Conservation (phyloP, 2,113 vertebrate species). For the Cariama cristata region DNA sequence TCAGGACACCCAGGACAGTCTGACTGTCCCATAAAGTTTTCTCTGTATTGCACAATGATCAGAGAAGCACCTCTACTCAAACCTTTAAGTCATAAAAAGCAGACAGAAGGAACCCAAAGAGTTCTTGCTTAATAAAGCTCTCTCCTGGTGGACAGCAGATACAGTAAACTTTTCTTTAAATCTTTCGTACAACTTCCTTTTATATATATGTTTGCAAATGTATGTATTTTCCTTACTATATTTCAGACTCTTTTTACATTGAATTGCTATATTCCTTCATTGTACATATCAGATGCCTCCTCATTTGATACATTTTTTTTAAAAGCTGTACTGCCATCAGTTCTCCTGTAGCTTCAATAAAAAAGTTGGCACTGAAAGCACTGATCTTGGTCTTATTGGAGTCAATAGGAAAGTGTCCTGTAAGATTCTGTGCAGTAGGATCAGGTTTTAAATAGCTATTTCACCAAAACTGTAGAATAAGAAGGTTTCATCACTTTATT, state of each 20-base stretch:
- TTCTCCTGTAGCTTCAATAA: not conserved
- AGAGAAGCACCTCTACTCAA: not conserved
- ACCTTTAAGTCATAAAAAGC: not conserved
- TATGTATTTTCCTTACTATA: not conserved
- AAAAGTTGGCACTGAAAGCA: not conserved
- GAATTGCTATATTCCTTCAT: not conserved
- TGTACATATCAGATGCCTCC: accelerated
- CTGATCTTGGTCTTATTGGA: not conserved
- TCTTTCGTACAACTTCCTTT: not conserved
- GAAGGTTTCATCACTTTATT: not conserved
- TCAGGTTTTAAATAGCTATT: not conserved
- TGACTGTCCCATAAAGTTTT: not conserved
- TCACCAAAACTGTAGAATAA: not conserved
- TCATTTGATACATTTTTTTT: accelerated
- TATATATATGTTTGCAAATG: not conserved
- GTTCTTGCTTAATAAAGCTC: not conserved
- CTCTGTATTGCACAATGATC: not conserved
- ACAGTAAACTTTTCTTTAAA: not conserved
- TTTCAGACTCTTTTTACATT: not conserved
- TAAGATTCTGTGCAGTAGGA: not conserved
- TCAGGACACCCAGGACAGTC: not conserved
- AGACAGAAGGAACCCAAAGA: not conserved
- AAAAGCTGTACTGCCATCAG: not conserved
- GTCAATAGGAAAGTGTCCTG: not conserved
- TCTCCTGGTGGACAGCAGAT: not conserved